Percentiles rank a stretch among this genome's conserved stretches.
Conservation (phyloP, 2,113 vertebrate genomes). For the Mus pahari region DNA sequence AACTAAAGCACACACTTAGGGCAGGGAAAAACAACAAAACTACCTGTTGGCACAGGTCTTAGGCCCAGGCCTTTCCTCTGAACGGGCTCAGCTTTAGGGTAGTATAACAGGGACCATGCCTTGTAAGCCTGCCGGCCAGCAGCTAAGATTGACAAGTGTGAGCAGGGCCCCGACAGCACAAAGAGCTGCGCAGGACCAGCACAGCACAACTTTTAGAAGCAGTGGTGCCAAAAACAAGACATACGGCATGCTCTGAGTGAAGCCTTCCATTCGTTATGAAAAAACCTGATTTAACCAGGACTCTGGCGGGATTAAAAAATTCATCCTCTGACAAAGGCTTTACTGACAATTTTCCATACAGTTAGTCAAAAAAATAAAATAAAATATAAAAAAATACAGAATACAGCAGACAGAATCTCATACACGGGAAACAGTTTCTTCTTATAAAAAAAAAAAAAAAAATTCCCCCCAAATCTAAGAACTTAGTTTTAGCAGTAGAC, state of each 20-base stretch:
- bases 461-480: slow-evolving; percentile 77
- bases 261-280: slow-evolving; percentile 3
- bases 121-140: not conserved
- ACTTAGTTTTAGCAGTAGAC: slow-evolving; percentile 72
- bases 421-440: slow-evolving; percentile 88
- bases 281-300: slow-evolving; percentile 82
- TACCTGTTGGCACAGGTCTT: not conserved
- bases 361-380: slow-evolving; percentile 85
- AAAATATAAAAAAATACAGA: slow-evolving; percentile 88
- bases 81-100: not conserved
- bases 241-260: not conserved
- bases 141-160: not conserved
- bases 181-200: not conserved
- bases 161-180: not conserved
- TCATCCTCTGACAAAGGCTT: slow-evolving; percentile 90
- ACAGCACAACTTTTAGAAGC: not conserved
- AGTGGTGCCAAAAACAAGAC: not conserved
- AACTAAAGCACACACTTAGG: not conserved
- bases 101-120: not conserved
- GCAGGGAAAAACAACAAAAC: not conserved
- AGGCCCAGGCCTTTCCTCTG: not conserved
- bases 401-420: slow-evolving; percentile 89
- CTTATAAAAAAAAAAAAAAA: slow-evolving; percentile 87
- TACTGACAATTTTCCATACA: slow-evolving; percentile 91
- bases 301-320: slow-evolving; percentile 89